Evolutionary conservation across 2,113 vertebrate species (phyloP).

Genomic region (Scopus umbretta): DNA sequence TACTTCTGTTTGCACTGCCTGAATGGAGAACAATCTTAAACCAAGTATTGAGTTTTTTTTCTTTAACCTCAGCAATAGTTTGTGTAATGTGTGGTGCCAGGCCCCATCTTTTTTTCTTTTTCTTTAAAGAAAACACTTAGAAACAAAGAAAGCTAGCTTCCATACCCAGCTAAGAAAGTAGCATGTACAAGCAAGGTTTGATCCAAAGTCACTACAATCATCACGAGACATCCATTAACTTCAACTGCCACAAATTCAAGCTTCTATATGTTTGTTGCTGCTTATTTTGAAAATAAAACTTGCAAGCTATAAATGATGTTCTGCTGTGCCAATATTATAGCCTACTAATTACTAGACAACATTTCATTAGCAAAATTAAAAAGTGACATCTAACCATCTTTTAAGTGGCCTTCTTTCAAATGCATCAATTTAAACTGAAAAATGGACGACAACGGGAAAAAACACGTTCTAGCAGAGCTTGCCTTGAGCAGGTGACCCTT

Average conservation of each 20-base stretch:
- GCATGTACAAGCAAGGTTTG: not conserved
- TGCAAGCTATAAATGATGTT: not conserved
- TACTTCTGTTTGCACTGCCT: not conserved
- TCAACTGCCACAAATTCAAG: not conserved
- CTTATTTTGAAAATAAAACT: conserved; percentile 13
- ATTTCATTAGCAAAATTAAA: conserved; percentile 4
- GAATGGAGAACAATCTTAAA: not conserved
- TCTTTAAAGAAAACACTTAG: not conserved
- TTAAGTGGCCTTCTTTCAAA: not conserved
- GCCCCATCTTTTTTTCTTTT: not conserved
- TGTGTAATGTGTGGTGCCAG: not conserved
- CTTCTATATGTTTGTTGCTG: not conserved
- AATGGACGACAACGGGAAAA: not conserved
- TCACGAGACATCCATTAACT: not conserved
- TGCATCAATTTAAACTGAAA: not conserved
- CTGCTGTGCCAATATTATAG: not conserved
- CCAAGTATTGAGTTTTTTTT: not conserved
- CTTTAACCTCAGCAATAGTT: not conserved
- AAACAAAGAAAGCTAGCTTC: not conserved
- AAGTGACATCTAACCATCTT: not conserved
- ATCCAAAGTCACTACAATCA: not conserved
- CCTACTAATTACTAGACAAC: not conserved
- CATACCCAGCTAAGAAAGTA: not conserved
- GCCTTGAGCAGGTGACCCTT: not conserved
- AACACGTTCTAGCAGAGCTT: not conserved